Evolutionary conservation across 2,113 vertebrate species (phyloP).

Genomic region (Puma concolor): DNA sequence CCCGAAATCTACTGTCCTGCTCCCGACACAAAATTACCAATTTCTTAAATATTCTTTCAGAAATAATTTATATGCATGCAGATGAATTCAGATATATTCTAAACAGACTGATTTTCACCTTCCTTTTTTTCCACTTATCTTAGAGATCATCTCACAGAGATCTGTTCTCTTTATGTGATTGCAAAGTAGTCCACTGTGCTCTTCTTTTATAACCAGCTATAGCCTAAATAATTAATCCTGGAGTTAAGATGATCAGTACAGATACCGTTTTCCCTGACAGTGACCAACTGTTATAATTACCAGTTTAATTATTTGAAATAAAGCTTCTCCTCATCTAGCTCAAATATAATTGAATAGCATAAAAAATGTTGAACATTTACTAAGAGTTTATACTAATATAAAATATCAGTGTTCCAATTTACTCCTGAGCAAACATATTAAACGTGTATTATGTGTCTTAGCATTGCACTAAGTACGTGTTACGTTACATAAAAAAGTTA

Average conservation of each 20-base stretch:
- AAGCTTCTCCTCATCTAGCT: neutral
- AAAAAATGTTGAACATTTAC: neutral
- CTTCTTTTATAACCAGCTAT: neutral
- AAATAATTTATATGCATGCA: neutral
- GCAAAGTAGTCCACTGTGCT: neutral
- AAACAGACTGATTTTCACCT: neutral
- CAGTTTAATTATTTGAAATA: constrained; percentile 38
- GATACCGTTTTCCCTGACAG: neutral
- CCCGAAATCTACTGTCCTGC: neutral
- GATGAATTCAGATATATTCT: neutral
- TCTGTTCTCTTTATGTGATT: neutral
- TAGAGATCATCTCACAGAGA: neutral
- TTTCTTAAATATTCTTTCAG: constrained; percentile 5
- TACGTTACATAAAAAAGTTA: neutral
- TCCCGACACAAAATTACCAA: neutral
- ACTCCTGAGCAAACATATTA: constrained; percentile 6
- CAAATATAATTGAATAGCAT: neutral
- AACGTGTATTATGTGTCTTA: neutral
- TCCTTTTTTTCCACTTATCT: neutral
- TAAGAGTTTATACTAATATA: neutral
- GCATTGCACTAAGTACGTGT: neutral
- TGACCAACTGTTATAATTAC: neutral
- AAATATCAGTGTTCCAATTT: neutral
- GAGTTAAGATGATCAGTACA: neutral
- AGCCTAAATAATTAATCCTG: neutral